Conservation (phyloP, 2,888 invertebrate genomes). For the Meliscaeva auricollis region DNA sequence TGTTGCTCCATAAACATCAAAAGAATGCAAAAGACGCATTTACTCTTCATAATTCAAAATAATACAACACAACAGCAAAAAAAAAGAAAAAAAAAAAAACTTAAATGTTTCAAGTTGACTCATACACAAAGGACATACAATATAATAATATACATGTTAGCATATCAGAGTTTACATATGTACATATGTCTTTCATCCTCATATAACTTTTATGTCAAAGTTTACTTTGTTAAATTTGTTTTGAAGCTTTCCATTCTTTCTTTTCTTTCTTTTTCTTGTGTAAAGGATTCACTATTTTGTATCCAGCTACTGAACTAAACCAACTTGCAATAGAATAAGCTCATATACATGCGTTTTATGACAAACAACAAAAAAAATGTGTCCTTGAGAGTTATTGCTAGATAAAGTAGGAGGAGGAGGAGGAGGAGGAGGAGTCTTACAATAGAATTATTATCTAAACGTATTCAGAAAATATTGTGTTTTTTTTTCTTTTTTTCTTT, state of each 20-base stretch:
- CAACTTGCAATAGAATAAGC: constrained; percentile 48
- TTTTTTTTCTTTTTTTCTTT: neutral
- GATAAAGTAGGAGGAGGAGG: constrained; percentile 14
- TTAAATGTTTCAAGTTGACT: constrained; percentile 68
- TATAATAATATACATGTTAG: neutral
- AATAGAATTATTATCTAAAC: constrained; percentile 55
- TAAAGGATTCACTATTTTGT: constrained; percentile 31
- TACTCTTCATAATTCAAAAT: constrained; percentile 55
- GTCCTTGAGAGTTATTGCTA: constrained; percentile 39
- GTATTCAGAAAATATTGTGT: constrained; percentile 55
- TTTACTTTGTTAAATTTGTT: constrained; percentile 74
- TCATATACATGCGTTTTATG: constrained; percentile 41
- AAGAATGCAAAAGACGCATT: constrained; percentile 64
- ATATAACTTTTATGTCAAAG: constrained; percentile 74
- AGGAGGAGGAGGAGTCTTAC: constrained; percentile 43
- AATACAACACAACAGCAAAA: constrained; percentile 21
- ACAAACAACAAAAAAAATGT: neutral
- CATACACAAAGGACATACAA: constrained; percentile 60
- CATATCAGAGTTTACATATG: neutral
- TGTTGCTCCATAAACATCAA: constrained; percentile 48
- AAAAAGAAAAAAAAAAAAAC: constrained; percentile 17
- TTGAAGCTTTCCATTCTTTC: constrained; percentile 59
- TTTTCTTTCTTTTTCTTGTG: neutral
- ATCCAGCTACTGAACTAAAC: constrained; percentile 8
- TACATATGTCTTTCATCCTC: constrained; percentile 39